Evolutionary conservation across 2,113 vertebrate species (phyloP).

Genomic region (Varanus komodoensis): DNA sequence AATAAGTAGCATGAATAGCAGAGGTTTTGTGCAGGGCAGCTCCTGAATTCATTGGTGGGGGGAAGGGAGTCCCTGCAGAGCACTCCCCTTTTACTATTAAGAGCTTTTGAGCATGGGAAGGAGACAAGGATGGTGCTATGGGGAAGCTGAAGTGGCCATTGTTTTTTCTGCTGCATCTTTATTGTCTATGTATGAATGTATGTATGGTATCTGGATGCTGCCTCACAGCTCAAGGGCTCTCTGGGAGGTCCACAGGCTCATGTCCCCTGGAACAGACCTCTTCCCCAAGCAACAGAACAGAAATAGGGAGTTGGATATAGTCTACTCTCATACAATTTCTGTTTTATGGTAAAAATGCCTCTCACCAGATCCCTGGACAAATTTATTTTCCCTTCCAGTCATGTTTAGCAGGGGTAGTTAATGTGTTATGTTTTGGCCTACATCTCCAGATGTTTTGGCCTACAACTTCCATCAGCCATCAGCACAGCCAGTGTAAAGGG

Average conservation of each 20-base stretch:
- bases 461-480: neutral
- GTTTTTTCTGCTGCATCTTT: neutral
- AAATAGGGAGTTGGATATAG: too few relatives aligned
- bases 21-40: neutral
- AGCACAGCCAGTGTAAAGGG: neutral
- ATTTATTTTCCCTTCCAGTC: neutral
- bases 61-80: neutral
- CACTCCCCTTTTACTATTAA: neutral
- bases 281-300: neutral
- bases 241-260: too few relatives aligned
- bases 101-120: neutral
- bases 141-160: too few relatives aligned
- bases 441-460: neutral
- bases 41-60: too few relatives aligned
- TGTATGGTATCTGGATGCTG: too few relatives aligned
- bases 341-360: neutral
- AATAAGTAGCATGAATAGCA: neutral
- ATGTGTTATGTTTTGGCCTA: neutral
- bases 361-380: neutral
- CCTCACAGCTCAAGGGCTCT: too few relatives aligned
- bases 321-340: neutral
- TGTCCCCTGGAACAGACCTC: neutral
- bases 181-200: too few relatives aligned
- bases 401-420: neutral
- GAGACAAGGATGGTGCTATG: neutral